A percentile compares a stretch with the other conserved stretches of the same genome.
These are phyloP conservation scores for Drosophila gunungcola DNA, from an alignment of 1,140 invertebrate genomes.

Conservation along the genomic window DNA sequence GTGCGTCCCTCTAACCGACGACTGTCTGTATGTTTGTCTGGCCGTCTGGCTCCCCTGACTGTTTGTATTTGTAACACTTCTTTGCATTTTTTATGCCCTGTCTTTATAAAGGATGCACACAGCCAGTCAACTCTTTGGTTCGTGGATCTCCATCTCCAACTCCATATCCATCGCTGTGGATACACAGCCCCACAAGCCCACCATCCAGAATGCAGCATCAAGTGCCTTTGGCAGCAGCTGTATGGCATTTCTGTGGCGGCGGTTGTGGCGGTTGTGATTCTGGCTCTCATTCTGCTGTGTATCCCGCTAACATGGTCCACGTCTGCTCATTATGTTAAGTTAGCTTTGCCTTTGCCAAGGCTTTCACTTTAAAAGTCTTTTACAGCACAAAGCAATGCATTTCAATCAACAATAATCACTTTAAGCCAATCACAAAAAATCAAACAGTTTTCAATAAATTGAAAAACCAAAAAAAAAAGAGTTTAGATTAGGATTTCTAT, in stretches of 20 bases:
- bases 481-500: neutral
- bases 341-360: constrained; percentile 24
- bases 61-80: constrained; percentile 82
- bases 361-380: constrained; percentile 3
- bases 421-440: neutral
- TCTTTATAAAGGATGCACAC: constrained; percentile 66
- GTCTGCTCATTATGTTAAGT: constrained; percentile 62
- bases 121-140: constrained; percentile 27
- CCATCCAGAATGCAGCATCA: constrained; percentile 22
- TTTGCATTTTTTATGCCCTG: constrained; percentile 68
- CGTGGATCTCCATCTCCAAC: constrained; percentile 16
- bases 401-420: neutral
- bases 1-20: constrained; percentile 21
- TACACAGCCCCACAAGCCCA: constrained; percentile 2
- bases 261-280: constrained; percentile 33
- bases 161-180: constrained; percentile 13
- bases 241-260: constrained; percentile 57
- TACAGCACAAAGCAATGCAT: neutral
- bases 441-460: no score
- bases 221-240: constrained; percentile 68
- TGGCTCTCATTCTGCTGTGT: constrained; percentile 6
- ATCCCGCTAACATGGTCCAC: constrained; percentile 16
- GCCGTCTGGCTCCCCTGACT: constrained; percentile 44
- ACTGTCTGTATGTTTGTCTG: constrained; percentile 23
- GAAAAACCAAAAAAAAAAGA: no score